Conservation (phyloP, 2,888 invertebrate species). For the Zaprionus bogoriensis region DNA sequence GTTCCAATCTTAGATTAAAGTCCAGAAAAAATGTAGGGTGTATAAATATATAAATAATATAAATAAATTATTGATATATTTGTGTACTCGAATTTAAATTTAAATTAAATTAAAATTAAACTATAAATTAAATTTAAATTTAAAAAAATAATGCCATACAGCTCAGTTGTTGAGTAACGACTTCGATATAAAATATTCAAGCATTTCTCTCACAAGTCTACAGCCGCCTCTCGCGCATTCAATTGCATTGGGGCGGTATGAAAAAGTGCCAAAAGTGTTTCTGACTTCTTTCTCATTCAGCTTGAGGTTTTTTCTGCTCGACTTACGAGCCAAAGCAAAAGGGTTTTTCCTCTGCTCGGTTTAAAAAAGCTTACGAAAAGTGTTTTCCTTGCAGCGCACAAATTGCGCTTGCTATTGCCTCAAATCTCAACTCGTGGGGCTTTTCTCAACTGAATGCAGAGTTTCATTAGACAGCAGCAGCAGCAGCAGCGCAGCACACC, state of each 20-base stretch:
- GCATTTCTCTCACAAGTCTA: not conserved
- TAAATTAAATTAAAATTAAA: no score
- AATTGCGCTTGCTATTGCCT: slow-evolving; percentile 13
- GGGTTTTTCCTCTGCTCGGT: not conserved
- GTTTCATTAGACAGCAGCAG: not conserved
- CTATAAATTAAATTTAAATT: no score
- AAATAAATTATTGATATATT: no score
- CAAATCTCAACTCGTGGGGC: slow-evolving; percentile 10
- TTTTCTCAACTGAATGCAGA: slow-evolving; percentile 22
- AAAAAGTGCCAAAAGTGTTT: not conserved
- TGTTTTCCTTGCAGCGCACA: slow-evolving; percentile 6
- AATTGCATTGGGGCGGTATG: not conserved
- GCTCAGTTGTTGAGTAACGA: no score
- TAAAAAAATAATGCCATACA: no score
- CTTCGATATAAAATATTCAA: no score
- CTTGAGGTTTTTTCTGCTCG: not conserved
- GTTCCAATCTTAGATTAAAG: no score
- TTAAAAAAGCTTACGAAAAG: not conserved
- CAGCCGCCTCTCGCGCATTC: not conserved
- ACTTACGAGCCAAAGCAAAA: not conserved
- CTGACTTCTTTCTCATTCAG: not conserved
- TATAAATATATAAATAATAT: no score
- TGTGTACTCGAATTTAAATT: not conserved
- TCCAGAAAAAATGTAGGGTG: no score
- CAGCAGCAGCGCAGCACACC: not conserved